Evolutionary conservation across 2,797 vertebrate species (phyloP), one percentile per base, ranked within the genome.

Genomic region (Sitta carolinensis): DNA sequence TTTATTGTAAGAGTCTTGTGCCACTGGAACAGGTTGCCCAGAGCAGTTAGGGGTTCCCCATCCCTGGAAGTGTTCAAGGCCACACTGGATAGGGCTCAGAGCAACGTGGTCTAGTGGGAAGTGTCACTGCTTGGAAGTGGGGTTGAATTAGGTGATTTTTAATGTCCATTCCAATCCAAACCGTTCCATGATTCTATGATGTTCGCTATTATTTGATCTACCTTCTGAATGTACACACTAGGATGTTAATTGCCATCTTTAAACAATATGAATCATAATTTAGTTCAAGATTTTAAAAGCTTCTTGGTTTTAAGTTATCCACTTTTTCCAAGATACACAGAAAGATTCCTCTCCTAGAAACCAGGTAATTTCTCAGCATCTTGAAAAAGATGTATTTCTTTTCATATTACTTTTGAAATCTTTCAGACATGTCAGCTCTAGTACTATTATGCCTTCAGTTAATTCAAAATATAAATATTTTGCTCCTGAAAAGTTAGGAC

Each of bases 141-240:
- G 2, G 11, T 0, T 73, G 45, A 51, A 29, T 6, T 4, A 5
- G 13, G 4, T 10, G 9, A n/a, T n/a, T n/a, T n/a, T n/a, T n/a
- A n/a, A n/a, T n/a, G n/a, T n/a, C n/a, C n/a, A n/a, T n/a, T n/a
- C n/a, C n/a, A n/a, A n/a, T n/a, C n/a, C n/a, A n/a, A n/a, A n/a
- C n/a, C n/a, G n/a, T n/a, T n/a, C n/a, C 3, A 13, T 51, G 45
- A 51, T 29, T 58, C 38, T 29, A 1, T 30, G 30, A 32, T 74
- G 48, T 47, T 58, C 32, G 32, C 5, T 82, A 16, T 36, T 69
- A 47, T 61, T 64, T 66, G 23, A 66, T 69, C 83, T 73, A 58
- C 29, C 4, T 76, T 62, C 22, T 26, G 16, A 73, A 34, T 47
- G 3, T 26, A 29, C 25, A 8, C 32, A 45, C 43, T 54, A 84